Percentiles rank a stretch among this genome's conserved stretches.
Conservation (phyloP, 2,113 vertebrate species). For the Rousettus leschenaultii region DNA sequence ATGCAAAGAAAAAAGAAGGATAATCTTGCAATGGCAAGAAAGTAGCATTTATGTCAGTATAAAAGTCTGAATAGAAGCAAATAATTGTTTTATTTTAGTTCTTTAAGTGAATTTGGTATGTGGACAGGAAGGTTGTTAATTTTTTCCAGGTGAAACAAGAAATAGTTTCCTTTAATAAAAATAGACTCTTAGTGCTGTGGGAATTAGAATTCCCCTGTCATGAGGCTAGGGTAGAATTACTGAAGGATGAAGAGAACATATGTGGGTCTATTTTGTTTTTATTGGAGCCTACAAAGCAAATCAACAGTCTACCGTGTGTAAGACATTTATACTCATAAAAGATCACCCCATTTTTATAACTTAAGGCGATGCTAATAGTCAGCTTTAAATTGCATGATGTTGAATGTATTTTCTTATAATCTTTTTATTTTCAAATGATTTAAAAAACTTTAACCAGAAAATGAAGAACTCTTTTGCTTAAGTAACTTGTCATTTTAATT, state of each 20-base stretch:
- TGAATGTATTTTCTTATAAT: neutral
- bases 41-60: neutral
- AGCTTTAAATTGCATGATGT: neutral
- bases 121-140: neutral
- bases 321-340: neutral
- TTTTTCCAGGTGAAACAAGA: slow-evolving; percentile 44
- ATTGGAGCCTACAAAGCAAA: neutral
- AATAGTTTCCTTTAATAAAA: slow-evolving; percentile 49
- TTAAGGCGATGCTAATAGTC: neutral
- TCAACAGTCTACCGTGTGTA: neutral
- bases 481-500: neutral
- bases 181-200: neutral
- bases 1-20: neutral
- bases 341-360: neutral
- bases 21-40: neutral
- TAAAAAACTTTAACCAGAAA: neutral
- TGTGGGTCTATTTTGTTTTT: slow-evolving; percentile 15
- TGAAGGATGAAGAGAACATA: neutral
- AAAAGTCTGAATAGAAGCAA: neutral
- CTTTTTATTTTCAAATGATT: slow-evolving; percentile 17
- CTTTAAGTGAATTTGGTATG: neutral
- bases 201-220: neutral
- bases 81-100: slow-evolving; percentile 19
- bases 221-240: neutral
- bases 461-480: neutral